phyloP scores from a whole-genome alignment of 2,888 invertebrate species.

The Ctena decussata region DNA sequence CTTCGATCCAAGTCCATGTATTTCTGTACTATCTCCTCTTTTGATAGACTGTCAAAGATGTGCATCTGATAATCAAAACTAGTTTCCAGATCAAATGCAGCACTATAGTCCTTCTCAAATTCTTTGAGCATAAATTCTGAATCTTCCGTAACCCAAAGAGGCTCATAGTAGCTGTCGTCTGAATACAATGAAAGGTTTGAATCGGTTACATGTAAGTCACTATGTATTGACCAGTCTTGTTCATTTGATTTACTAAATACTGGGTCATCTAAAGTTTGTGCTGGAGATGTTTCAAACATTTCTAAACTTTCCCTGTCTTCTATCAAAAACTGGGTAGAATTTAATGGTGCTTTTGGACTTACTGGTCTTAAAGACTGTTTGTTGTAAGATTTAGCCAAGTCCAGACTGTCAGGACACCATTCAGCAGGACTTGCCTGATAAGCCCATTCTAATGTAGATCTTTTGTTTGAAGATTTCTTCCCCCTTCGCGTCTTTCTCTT shows the following conservation, averaged over 20 bases:
- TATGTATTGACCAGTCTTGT: no score
- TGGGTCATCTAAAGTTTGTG: not conserved
- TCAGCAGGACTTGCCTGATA: no score
- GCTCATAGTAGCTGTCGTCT: not conserved
- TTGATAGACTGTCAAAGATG: not conserved
- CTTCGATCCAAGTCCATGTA: slow-evolving; percentile 23
- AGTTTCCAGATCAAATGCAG: not conserved
- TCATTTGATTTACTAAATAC: no score
- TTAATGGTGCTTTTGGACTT: slow-evolving; percentile 77
- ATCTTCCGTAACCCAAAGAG: not conserved
- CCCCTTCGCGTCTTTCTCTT: slow-evolving; percentile 63
- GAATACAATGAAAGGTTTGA: not conserved
- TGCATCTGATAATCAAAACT: not conserved
- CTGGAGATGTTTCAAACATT: not conserved
- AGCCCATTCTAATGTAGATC: not conserved
- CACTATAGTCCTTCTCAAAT: slow-evolving; percentile 54
- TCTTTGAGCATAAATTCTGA: slow-evolving; percentile 52
- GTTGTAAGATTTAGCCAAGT: not conserved
- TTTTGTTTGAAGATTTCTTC: slow-evolving; percentile 44
- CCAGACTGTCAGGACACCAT: not conserved
- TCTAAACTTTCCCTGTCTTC: slow-evolving; percentile 59
- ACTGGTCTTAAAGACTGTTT: slow-evolving; percentile 51
- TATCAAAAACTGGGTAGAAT: slow-evolving; percentile 76
- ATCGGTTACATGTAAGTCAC: not conserved
- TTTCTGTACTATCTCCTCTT: slow-evolving; percentile 28